Base-by-base conservation (phyloP, 2,113 vertebrate genomes). In the Glaucidium brasilianum region DNA sequence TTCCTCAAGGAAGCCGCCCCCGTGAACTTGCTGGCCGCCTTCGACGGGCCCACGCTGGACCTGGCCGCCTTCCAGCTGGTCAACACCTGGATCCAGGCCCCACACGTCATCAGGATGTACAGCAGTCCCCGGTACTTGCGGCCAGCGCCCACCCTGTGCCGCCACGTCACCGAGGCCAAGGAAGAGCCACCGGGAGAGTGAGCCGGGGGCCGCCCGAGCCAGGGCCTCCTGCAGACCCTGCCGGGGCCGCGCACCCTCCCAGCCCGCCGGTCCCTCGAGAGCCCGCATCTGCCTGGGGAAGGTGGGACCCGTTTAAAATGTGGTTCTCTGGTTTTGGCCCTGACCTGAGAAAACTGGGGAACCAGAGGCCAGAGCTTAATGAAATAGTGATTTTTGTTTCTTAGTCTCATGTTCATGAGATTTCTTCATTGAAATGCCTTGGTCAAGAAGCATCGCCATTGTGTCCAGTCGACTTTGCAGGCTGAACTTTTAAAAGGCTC, bases 41-140 rank as follows among this genome's bases (percentile, higher is more conserved):
- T 98, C 1, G 96, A 98, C 4, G 23, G 72, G 5, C 96, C 90
- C 4, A 62, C 96, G 18, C 96, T 99, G 96, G 98, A 99, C 49
- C 74, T 96, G 0, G 97, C 85, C 0, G 98, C 98, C 1, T 95
- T 97, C 5, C 97, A 98, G 34, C 95, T 99, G 55, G 84, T 98
- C 90, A 98, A 98, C 92, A 98, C 98, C 1, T 99, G 99, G 99
- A 90, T 96, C 15, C 98, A 98, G 95, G 97, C 98, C 8, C 98
- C 98, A 0, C 97, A 98, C 23, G 81, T 99, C 80, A 98, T 99
- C 88, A 96, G 97, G 21, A 97, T 97, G 73, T 98, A 98, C 30
- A 94, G 98, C 29, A 84, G 95, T 3, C 97, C 96, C 15, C 96
- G 97, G 20, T 97, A 94, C 97, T 17, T 96, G 63, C 87, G 85